Percentiles rank a stretch among this genome's conserved stretches.
Evolutionary conservation across 2,888 invertebrate species (phyloP).

Genomic region (Pyrochroa serraticornis): DNA sequence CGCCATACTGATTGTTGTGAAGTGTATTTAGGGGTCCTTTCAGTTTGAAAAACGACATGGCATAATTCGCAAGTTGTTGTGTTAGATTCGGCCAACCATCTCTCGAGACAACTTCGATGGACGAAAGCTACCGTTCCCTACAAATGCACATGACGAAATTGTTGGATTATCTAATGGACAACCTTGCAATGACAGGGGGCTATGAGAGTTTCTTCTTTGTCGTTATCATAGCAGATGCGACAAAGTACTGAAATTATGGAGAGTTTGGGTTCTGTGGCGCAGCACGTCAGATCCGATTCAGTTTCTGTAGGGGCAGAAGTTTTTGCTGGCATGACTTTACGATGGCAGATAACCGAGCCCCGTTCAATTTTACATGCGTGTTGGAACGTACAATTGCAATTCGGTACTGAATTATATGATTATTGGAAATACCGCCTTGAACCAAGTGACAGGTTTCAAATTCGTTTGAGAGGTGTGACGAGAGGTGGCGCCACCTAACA

Average conservation of each 20-base stretch:
- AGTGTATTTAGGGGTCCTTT: slow-evolving; percentile 67
- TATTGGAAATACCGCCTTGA: too few relatives aligned
- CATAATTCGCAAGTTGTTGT: slow-evolving; percentile 76
- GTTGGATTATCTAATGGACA: neutral
- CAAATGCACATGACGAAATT: slow-evolving; percentile 39
- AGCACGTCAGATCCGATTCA: too few relatives aligned
- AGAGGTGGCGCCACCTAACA: too few relatives aligned
- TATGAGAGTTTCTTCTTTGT: slow-evolving; percentile 56
- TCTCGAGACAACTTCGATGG: slow-evolving; percentile 75
- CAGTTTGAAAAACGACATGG: slow-evolving; percentile 69
- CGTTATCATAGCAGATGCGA: slow-evolving; percentile 61
- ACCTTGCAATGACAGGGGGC: slow-evolving; percentile 62
- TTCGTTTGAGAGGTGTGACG: too few relatives aligned
- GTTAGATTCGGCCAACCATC: slow-evolving; percentile 77
- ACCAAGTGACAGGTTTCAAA: too few relatives aligned
- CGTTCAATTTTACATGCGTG: too few relatives aligned
- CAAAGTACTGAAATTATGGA: slow-evolving; percentile 55
- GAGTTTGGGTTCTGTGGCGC: slow-evolving; percentile 25
- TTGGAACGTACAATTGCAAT: too few relatives aligned
- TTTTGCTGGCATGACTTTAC: too few relatives aligned
- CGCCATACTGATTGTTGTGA: slow-evolving; percentile 63
- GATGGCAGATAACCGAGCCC: too few relatives aligned
- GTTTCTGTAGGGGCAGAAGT: too few relatives aligned
- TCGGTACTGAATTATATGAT: too few relatives aligned
- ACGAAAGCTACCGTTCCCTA: slow-evolving; percentile 76